Base-by-base conservation (phyloP, 2,797 vertebrate species). In the Malurus leucopterus region DNA sequence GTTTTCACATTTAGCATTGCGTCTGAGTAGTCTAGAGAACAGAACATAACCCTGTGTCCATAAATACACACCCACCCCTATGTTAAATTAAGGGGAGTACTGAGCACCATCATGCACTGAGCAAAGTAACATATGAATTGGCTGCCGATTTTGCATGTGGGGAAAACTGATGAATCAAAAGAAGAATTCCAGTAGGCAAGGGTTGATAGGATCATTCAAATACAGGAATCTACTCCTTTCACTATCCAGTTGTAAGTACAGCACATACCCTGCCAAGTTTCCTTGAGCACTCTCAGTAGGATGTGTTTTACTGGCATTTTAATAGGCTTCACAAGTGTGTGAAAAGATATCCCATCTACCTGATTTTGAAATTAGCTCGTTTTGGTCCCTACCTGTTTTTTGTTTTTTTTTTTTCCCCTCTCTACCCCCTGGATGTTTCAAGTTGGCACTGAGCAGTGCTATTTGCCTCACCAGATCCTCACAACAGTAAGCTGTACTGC, bases 61-160 rank as follows among this genome's bases (percentile, higher is more conserved):
- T 27, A 67, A 49, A n/a, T 27, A 7, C 32, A 23, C 2, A 5
- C 7, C 24, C 3, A n/a, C n/a, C n/a, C n/a, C 3, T 10, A 0
- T n/a, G 41, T 50, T 30, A 50, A 63, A 51, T 40, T 23, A 51
- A 67, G 19, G 59, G 54, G 24, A 43, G 10, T 26, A 53, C 27
- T 34, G 34, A 70, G n/a, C 38, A 71, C 21, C 11, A 20, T 22
- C 7, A 4, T 6, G 4, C 55, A 12, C 41, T n/a, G 11, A 88
- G 73, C 36, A 38, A 29, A 62, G 32, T 29, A 36, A 26, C 18
- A 30, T 41, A 41, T 8, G 38, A 8, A 20, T 26, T 26, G 10
- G 7, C 55, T 36, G 10, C 44, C 63, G 38, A 26, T 74, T 62
- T 54, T 64, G 20, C 0, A 0, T 20, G 3, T 32, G 34, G 50